Evolutionary conservation across 2,888 invertebrate genomes (phyloP), one percentile per base, ranked within the genome.

Genomic region (Megamerina dolium): DNA sequence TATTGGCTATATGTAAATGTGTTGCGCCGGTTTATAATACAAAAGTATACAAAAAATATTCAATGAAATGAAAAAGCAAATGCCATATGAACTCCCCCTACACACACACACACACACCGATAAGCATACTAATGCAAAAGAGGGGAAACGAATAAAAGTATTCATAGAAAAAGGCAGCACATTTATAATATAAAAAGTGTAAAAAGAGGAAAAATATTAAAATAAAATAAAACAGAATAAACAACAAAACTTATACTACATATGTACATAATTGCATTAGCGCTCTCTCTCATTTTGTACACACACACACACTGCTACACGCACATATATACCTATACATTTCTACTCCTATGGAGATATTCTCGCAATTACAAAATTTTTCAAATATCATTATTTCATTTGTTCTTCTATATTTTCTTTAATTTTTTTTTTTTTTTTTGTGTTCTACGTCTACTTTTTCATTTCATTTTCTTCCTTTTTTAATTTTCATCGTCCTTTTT

Each of bases 61-160:
- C n/a, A 14, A 31, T 16, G 14, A 9, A 30, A 30, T n/a, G n/a
- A 30, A 5, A 31, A 10, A 31, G 30, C n/a, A 5, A 19, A 12
- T 6, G 13, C 29, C 30, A 13, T 17, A 3, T 33, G 18, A 23
- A 13, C 32, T n/a, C 10, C 37, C 16, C 8, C 18, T 16, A 2
- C 32, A 13, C 33, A 19, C 41, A 40, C 48, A 33, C 23, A 53
- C 48, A 38, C 51, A 44, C 48, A 49, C 37, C 48, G 34, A 45
- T 30, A 17, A 47, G 50, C 42, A 45, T 48, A 55, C 50, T 56
- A 43, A 51, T 50, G 58, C 53, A 53, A 51, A 57, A 60, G 35
- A 42, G 14, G 57, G 58, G 59, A 42, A 46, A 46, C 14, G 33
- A 37, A 32, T 36, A 32, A 37, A 37, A 38, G 37, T 21, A 38